phyloP scores from a whole-genome alignment of 2,113 vertebrate species.

The Serinus canaria region DNA sequence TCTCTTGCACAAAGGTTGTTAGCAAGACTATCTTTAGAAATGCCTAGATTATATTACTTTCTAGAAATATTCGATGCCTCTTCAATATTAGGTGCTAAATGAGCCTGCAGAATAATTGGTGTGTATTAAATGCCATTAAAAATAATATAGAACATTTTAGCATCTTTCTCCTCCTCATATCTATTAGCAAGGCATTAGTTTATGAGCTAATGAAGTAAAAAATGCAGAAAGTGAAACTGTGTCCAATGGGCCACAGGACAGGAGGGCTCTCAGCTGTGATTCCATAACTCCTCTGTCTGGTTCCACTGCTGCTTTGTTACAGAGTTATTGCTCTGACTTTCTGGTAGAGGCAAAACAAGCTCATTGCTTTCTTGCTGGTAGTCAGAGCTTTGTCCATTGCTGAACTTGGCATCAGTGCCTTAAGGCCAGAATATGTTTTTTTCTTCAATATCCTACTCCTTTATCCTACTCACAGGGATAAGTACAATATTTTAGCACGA shows the following conservation, averaged over 20 bases:
- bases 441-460: neutral
- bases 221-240: neutral
- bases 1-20: neutral
- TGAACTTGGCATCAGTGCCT: neutral
- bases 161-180: neutral
- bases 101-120: neutral
- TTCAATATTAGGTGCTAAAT: slow-evolving; percentile 16
- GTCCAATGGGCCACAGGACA: neutral
- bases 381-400: neutral
- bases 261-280: neutral
- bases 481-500: neutral
- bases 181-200: slow-evolving; percentile 18
- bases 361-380: neutral
- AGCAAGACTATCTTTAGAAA: neutral
- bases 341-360: neutral
- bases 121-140: neutral
- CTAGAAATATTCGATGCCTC: neutral
- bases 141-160: neutral
- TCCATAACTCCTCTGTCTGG: neutral
- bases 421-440: neutral
- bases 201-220: slow-evolving; percentile 11
- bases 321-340: neutral
- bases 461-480: neutral
- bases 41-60: neutral
- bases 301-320: neutral